Evolutionary conservation across 2,888 invertebrate species (phyloP).

Genomic region (Thelaira solivaga): DNA sequence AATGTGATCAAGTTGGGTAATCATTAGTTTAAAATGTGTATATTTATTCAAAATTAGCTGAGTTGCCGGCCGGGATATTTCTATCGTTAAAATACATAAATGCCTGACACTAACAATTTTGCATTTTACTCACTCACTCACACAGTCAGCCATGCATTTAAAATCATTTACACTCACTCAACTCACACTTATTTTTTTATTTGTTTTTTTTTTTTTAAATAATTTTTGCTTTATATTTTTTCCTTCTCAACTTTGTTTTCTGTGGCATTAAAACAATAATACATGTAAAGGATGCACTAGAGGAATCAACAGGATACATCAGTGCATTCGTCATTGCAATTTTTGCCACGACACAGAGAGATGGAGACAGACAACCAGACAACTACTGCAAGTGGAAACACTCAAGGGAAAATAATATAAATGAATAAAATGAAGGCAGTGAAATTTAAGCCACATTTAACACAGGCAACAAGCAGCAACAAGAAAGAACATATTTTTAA

Average conservation of each 20-base stretch:
- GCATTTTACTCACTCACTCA: not conserved
- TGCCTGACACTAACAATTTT: not conserved
- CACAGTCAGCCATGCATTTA: not conserved
- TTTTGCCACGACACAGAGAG: conserved; percentile 28
- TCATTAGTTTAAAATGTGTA: too few relatives aligned
- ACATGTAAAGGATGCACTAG: conserved; percentile 49
- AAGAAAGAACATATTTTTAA: conserved; percentile 24
- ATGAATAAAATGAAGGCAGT: not conserved
- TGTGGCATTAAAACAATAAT: conserved; percentile 47
- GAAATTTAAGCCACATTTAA: conserved; percentile 55
- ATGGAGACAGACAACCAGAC: conserved; percentile 1
- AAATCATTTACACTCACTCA: conserved; percentile 24
- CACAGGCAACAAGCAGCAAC: conserved; percentile 41
- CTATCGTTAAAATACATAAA: too few relatives aligned
- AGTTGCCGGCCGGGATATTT: too few relatives aligned
- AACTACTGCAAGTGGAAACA: not conserved
- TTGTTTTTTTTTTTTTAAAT: not conserved
- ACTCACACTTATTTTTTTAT: not conserved
- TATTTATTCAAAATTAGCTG: too few relatives aligned
- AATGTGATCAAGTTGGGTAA: too few relatives aligned
- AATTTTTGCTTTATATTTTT: not conserved
- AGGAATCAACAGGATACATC: conserved; percentile 58
- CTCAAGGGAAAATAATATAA: conserved; percentile 19
- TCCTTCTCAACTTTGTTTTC: not conserved
- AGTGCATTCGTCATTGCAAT: conserved; percentile 62